Evolutionary conservation across 2,113 vertebrate species (phyloP), one percentile per base, ranked within the genome.

Genomic region (Scolopax mira): DNA sequence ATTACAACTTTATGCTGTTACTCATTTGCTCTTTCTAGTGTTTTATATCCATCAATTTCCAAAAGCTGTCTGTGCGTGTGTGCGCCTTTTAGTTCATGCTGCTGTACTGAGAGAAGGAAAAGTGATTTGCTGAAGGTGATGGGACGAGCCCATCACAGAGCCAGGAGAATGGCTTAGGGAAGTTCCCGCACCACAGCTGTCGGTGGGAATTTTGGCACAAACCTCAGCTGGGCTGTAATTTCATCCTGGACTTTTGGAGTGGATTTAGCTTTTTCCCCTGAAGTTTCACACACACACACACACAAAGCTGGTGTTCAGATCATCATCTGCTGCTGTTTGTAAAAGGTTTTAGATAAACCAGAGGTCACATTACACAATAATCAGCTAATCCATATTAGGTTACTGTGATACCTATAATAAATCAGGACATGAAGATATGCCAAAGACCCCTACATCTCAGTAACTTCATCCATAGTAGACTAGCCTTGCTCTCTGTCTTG

Each of bases 311-410:
- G 24, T 85, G 33, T 88, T 96, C 57, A 46, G 27, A 41, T 74
- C 73, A 69, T 91, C 31, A 80, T 91, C 79, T 91, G 67, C 60
- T 78, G 35, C 75, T 91, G 67, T 83, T 93, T 93, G 55, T 70
- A 55, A 85, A 79, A 64, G 42, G 30, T 58, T 90, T 90, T 89
- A 67, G 71, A 58, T 88, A 88, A 93, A 8, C 10, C 11, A 14
- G 52, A 42, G 41, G 9, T 93, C 41, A 35, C 33, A 61, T 74
- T 83, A 23, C 35, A 42, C 54, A 91, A 80, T 80, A 83, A 96
- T 74, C 64, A 78, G n/a, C 30, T 83, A 88, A 83, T 90, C 37
- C 3, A 0, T 67, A 35, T 85, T 88, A 54, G 42, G 42, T 83
- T 88, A 70, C 46, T 60, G 12, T 70, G 81, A 58, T 35, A 62